A percentile compares a stretch with the other conserved stretches of the same genome.
Evolutionary conservation across 2,113 vertebrate genomes (phyloP).

Genomic region (Sinosuthora webbiana): DNA sequence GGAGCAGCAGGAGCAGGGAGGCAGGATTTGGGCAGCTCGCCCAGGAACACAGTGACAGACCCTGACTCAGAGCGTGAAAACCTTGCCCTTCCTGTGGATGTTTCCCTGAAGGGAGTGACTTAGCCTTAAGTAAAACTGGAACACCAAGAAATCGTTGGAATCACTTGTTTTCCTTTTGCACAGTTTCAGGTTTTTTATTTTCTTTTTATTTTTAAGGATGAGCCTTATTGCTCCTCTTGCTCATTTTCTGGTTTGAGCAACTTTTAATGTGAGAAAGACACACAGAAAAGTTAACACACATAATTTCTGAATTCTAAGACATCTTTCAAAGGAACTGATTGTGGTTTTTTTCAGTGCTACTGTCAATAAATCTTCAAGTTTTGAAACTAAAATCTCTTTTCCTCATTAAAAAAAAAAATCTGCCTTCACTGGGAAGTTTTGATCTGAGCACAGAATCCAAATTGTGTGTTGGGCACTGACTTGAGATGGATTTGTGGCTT

Average conservation of each 20-base stretch:
- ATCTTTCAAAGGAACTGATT: not conserved
- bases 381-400: not conserved
- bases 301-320: not conserved
- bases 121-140: not conserved
- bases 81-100: conserved; percentile 7
- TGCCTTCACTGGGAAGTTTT: not conserved
- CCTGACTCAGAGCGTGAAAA: conserved; percentile 3
- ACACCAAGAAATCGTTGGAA: not conserved
- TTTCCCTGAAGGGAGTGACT: conserved; percentile 23
- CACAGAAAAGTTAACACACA: not conserved
- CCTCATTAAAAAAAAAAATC: not conserved
- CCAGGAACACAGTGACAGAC: not conserved
- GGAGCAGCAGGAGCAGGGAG: not conserved
- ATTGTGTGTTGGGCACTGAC: not conserved
- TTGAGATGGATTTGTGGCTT: not conserved
- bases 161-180: not conserved
- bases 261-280: not conserved
- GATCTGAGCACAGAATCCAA: not conserved
- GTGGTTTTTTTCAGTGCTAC: not conserved
- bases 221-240: not conserved
- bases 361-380: not conserved
- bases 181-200: not conserved
- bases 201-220: not conserved
- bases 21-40: not conserved
- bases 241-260: not conserved